Conservation (phyloP, 2,888 invertebrate genomes). For the Thelaira solivaga region DNA sequence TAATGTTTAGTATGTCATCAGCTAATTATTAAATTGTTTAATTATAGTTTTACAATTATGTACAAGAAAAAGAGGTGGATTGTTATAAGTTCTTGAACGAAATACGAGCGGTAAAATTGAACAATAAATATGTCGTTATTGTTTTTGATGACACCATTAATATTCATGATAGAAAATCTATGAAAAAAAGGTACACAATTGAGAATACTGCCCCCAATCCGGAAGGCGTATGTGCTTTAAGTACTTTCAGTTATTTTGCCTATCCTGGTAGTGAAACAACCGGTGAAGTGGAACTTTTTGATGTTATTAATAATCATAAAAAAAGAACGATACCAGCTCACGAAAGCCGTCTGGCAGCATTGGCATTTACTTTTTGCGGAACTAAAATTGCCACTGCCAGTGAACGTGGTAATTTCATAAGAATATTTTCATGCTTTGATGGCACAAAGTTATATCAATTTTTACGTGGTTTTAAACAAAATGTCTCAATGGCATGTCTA, state of each 20-base stretch:
- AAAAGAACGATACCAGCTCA: slow-evolving; percentile 98
- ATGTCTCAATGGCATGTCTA: slow-evolving; percentile 95
- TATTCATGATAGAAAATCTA: slow-evolving; percentile 98
- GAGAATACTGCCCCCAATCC: slow-evolving; percentile 98
- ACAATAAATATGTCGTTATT: slow-evolving; percentile 95
- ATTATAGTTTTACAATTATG: slow-evolving; percentile 94
- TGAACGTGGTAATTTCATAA: slow-evolving; percentile 97
- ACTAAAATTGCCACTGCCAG: slow-evolving; percentile 86
- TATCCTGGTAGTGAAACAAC: slow-evolving; percentile 96
- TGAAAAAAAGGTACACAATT: slow-evolving; percentile 98
- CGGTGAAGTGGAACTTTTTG: slow-evolving; percentile 85
- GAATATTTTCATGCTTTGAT: slow-evolving; percentile 92
- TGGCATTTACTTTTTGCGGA: slow-evolving; percentile 94
- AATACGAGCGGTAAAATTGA: slow-evolving; percentile 95
- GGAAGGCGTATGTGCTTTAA: slow-evolving; percentile 93
- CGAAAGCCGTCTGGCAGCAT: slow-evolving; percentile 95
- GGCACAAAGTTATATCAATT: slow-evolving; percentile 96
- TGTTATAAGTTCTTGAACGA: slow-evolving; percentile 97
- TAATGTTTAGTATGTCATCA: too few species aligned
- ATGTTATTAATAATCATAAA: slow-evolving; percentile 85
- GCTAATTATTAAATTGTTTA: too few species aligned
- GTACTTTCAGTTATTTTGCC: slow-evolving; percentile 93
- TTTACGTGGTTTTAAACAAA: slow-evolving; percentile 96
- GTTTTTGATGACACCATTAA: slow-evolving; percentile 98
- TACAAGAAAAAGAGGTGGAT: slow-evolving; percentile 98